phyloP scores from a whole-genome alignment of 2,888 invertebrate genomes.

The Lasioglossum leucozonium region DNA sequence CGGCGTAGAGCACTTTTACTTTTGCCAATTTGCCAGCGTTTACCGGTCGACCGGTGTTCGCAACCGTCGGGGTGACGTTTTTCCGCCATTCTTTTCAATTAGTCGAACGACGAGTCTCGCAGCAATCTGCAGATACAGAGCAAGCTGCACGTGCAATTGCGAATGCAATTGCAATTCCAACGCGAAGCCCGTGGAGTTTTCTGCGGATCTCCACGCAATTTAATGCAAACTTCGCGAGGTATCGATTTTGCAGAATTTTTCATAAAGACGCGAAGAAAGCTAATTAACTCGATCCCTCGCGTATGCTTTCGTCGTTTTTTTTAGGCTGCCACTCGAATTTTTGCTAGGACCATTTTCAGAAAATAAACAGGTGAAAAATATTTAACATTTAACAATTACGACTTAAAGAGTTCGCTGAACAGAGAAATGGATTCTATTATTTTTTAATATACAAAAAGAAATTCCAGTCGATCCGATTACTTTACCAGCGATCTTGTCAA shows the following conservation, averaged over 20 bases:
- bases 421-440: too few species aligned
- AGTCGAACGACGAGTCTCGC: not conserved
- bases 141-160: too few species aligned
- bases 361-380: too few species aligned
- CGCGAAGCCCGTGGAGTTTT: not conserved
- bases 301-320: not conserved
- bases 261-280: not conserved
- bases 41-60: not conserved
- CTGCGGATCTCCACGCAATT: not conserved
- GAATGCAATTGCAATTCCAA: not conserved
- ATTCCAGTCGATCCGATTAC: too few species aligned
- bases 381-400: too few species aligned
- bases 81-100: slow-evolving; percentile 7
- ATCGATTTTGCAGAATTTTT: not conserved
- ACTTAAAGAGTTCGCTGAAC: too few species aligned
- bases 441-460: too few species aligned
- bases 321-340: not conserved
- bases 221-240: too few species aligned
- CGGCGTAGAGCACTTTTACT: not conserved
- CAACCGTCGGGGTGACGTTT: not conserved
- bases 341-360: not conserved
- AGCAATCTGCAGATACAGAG: not conserved
- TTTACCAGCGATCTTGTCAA: too few species aligned
- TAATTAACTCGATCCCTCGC: not conserved
- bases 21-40: slow-evolving; percentile 10